Conservation (phyloP, 2,888 invertebrate species). For the Linhomoeus sp. region DNA sequence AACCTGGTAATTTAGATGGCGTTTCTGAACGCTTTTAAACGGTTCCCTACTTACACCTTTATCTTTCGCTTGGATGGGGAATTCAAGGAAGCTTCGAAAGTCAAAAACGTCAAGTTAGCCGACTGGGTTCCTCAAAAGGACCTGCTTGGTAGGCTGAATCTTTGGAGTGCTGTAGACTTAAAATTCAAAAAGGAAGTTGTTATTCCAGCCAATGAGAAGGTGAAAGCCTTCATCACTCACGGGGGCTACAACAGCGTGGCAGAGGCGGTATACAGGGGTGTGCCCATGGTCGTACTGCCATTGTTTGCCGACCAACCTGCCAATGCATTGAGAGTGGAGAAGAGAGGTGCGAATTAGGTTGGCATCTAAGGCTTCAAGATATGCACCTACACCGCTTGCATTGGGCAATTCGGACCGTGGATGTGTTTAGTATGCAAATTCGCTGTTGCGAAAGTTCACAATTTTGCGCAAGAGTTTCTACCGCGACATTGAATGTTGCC, state of each 20-base stretch:
- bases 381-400: no score
- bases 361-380: no score
- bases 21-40: conserved; percentile 24
- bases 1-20: conserved; percentile 19
- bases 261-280: conserved; percentile 37
- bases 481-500: no score
- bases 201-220: conserved; percentile 44
- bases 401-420: no score
- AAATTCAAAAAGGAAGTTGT: no score
- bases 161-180: no score
- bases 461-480: no score
- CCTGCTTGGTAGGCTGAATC: no score
- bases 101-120: conserved; percentile 19
- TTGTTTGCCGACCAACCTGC: conserved; percentile 29
- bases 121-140: no score
- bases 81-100: conserved; percentile 6
- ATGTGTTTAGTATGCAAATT: no score
- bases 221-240: conserved; percentile 48
- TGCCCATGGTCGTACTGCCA: conserved; percentile 29
- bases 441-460: no score
- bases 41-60: conserved; percentile 23
- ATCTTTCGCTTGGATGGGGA: conserved; percentile 9
- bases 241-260: conserved; percentile 50
- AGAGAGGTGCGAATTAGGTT: no score
- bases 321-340: conserved; percentile 22